Evolutionary conservation across 2,113 vertebrate genomes (phyloP), one percentile per base, ranked within the genome.

Genomic region (Phyllostomus hastatus): DNA sequence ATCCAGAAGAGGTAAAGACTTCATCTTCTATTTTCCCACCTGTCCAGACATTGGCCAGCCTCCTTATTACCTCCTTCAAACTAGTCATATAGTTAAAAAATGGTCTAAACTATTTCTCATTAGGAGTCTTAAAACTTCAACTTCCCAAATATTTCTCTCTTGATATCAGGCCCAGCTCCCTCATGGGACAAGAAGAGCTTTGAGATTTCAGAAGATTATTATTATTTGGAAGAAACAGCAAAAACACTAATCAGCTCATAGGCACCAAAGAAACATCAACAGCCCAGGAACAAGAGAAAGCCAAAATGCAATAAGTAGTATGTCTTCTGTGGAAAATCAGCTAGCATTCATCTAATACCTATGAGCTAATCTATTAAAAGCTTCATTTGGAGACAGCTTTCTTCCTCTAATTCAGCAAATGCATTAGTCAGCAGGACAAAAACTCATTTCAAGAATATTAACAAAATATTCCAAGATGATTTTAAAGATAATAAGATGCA

Each of bases 401-500:
- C 10, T 81, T 82, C 28, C 31, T 15, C 38, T 78, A 81, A 57
- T 31, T 72, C 61, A 92, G 35, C n/a, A 83, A 83, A 81, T 38
- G 14, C 20, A 69, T 48, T 33, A 52, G 38, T 79, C 31, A 91
- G 61, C 43, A 95, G 75, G 50, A 31, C 22, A 57, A 59, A 80
- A 17, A 64, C 57, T 94, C 79, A 83, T 50, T 88, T 83, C 46
- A 76, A 84, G 17, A 33, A 67, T 69, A 43, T 83, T 95, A 83
- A 73, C 11, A 79, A 38, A 24, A 59, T 24, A 87, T 59, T 43
- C 41, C 33, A 67, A 89, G 59, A 89, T 57, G 57, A 88, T 69
- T 88, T 96, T 75, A 48, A 93, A 81, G 5, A 76, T 57, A 94
- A 67, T 52, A 88, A 92, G 61, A 94, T 69, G 76, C 6, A 92